Conservation (phyloP, 2,113 vertebrate genomes). For the Cephalopterus ornatus region DNA sequence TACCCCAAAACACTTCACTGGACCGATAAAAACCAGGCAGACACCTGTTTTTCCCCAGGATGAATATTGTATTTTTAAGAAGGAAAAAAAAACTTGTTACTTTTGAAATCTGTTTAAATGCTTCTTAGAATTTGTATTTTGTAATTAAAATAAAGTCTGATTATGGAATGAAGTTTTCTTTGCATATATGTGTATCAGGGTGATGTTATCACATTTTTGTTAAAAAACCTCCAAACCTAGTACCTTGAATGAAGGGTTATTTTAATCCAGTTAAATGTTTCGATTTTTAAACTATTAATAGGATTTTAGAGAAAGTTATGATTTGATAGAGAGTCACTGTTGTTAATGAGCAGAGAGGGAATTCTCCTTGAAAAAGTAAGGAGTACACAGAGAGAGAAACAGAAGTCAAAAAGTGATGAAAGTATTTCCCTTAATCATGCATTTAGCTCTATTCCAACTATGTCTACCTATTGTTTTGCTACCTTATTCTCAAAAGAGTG, state of each 20-base stretch:
- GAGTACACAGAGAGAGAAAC: not conserved
- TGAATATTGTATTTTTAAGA: not conserved
- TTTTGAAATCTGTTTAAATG: not conserved
- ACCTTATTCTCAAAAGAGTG: not conserved
- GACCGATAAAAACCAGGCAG: not conserved
- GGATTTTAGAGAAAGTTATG: not conserved
- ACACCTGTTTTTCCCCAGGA: not conserved
- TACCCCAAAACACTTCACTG: not conserved
- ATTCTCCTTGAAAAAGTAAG: not conserved
- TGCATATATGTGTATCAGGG: not conserved
- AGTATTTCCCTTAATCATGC: not conserved
- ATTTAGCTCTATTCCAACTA: not conserved
- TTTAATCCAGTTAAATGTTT: not conserved
- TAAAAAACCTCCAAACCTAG: not conserved
- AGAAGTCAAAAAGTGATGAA: not conserved
- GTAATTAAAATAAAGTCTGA: not conserved
- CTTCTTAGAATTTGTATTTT: not conserved
- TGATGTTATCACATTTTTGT: not conserved
- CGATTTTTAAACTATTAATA: not conserved
- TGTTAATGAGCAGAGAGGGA: not conserved
- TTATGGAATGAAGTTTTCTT: not conserved
- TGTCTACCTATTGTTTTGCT: not conserved
- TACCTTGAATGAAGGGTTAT: not conserved
- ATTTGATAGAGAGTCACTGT: not conserved
- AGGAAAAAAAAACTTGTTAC: not conserved